phyloP scores from a whole-genome alignment of 1,140 invertebrate genomes.

The Apis laboriosa region DNA sequence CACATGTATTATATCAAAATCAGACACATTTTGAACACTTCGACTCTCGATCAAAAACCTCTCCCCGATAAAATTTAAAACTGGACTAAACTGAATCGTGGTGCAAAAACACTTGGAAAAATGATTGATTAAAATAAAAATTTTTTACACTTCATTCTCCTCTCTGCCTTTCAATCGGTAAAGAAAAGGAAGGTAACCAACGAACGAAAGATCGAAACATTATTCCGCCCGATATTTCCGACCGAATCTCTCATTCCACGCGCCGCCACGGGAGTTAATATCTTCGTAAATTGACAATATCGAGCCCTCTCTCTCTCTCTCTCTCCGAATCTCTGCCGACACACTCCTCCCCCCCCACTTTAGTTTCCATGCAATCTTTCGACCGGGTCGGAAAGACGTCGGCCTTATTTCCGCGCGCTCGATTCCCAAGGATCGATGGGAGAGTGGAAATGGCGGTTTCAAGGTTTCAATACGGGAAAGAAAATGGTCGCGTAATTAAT shows the following conservation, averaged over 20 bases:
- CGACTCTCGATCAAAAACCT: too few relatives aligned
- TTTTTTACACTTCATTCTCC: too few relatives aligned
- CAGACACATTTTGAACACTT: too few relatives aligned
- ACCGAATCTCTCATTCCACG: not conserved
- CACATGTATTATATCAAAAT: too few relatives aligned
- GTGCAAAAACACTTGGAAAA: too few relatives aligned
- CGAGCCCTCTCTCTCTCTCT: not conserved
- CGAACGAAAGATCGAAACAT: not conserved
- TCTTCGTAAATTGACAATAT: slow-evolving; percentile 26
- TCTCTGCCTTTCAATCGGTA: too few relatives aligned
- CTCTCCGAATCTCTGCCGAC: too few relatives aligned
- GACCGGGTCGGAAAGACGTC: slow-evolving; percentile 37
- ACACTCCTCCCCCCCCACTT: not conserved
- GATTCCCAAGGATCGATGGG: slow-evolving; percentile 58
- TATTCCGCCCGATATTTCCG: not conserved
- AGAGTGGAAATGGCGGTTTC: slow-evolving; percentile 54
- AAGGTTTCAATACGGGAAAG: slow-evolving; percentile 57
- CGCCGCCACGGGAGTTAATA: not conserved
- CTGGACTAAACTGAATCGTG: too few relatives aligned
- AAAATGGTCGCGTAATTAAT: slow-evolving; percentile 70
- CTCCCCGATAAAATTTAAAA: too few relatives aligned
- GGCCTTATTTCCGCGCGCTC: slow-evolving; percentile 57
- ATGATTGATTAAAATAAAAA: too few relatives aligned
- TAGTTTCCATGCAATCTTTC: slow-evolving; percentile 51
- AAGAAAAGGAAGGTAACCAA: too few relatives aligned